Evolutionary conservation across 2,113 vertebrate species (phyloP).

Genomic region (Oryzias celebensis): DNA sequence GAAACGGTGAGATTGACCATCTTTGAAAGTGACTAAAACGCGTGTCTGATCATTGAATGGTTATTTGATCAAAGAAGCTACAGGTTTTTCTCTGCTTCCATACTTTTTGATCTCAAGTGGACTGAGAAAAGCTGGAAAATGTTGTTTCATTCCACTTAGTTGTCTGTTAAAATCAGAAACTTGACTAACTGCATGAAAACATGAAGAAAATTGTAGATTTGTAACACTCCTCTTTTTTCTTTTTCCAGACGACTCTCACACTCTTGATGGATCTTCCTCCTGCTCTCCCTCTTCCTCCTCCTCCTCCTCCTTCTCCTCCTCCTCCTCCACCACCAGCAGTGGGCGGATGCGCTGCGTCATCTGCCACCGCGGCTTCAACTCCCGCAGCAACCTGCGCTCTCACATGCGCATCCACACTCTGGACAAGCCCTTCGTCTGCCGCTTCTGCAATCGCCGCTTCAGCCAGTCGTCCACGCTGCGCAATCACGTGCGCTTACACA

Average conservation of each 20-base stretch:
- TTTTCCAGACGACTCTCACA: slow-evolving; percentile 85
- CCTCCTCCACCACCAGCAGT: slow-evolving; percentile 20
- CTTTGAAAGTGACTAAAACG: too few relatives aligned
- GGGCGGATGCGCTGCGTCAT: slow-evolving; percentile 97
- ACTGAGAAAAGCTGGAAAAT: too few relatives aligned
- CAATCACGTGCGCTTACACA: slow-evolving; percentile 97
- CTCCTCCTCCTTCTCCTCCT: slow-evolving; percentile 45
- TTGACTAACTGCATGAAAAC: too few relatives aligned
- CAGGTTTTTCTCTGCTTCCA: too few relatives aligned
- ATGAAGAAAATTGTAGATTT: not conserved
- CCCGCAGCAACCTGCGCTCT: slow-evolving; percentile 97
- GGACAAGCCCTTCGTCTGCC: slow-evolving; percentile 98
- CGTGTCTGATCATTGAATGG: too few relatives aligned
- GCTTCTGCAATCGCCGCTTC: slow-evolving; percentile 98
- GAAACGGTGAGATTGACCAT: slow-evolving; percentile 79
- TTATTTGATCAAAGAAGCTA: too few relatives aligned
- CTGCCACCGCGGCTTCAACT: slow-evolving; percentile 98
- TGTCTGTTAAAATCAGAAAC: too few relatives aligned
- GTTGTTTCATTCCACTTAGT: too few relatives aligned
- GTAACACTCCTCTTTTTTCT: slow-evolving; percentile 3
- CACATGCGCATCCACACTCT: slow-evolving; percentile 99
- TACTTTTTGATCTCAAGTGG: too few relatives aligned
- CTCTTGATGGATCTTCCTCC: slow-evolving; percentile 71
- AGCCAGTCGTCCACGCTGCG: slow-evolving; percentile 98
- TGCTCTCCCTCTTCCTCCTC: slow-evolving; percentile 58